phyloP scores from a whole-genome alignment of 2,888 invertebrate genomes.

The Saturnia japonica region DNA sequence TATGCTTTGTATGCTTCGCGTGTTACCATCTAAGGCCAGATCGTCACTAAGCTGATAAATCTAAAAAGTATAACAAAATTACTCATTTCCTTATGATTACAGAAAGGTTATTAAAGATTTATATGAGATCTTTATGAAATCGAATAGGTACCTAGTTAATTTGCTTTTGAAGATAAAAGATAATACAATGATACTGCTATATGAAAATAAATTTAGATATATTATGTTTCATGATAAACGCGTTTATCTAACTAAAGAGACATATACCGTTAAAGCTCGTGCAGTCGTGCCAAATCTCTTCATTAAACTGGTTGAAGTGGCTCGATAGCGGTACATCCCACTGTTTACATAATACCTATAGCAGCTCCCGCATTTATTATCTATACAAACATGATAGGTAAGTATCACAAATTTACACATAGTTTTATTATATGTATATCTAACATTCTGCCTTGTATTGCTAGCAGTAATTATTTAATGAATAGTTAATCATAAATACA shows the following conservation, averaged over 20 bases:
- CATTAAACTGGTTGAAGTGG: conserved; percentile 69
- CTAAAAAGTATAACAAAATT: no score
- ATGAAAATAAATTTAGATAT: conserved; percentile 5
- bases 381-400: neutral
- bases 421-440: neutral
- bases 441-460: neutral
- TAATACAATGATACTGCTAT: neutral
- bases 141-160: neutral
- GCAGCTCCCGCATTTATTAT: conserved; percentile 4
- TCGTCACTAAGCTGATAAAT: no score
- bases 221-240: conserved; percentile 21
- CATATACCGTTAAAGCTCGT: conserved; percentile 68
- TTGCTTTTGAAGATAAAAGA: neutral
- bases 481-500: neutral
- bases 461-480: neutral
- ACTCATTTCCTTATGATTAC: neutral
- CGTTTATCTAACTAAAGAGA: conserved; percentile 53
- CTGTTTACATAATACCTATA: conserved; percentile 48
- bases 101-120: neutral
- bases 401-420: neutral
- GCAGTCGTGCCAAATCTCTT: conserved; percentile 79
- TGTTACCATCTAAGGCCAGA: neutral
- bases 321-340: conserved; percentile 64
- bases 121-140: neutral
- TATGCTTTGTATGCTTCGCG: neutral